Percentiles rank a stretch among this genome's conserved stretches.
phyloP scores from a whole-genome alignment of 92 coral and sea anemone species.

The Phenganax marumi region DNA sequence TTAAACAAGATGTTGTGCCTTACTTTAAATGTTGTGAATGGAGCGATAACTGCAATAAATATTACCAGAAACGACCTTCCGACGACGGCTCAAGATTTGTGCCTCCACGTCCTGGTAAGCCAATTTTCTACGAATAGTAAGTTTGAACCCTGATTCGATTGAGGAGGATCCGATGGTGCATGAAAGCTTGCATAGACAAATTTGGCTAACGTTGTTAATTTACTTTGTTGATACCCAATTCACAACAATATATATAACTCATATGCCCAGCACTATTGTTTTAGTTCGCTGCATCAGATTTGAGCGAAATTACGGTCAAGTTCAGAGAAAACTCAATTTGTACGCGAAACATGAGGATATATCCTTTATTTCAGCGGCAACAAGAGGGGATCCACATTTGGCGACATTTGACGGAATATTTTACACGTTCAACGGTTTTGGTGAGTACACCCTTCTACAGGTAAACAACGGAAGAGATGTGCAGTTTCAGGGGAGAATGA shows the following conservation, averaged over 20 bases:
- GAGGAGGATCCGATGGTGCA: no score
- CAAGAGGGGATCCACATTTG: conserved; percentile 42
- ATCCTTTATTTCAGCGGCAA: background rate
- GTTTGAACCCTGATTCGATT: no score
- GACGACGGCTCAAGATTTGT: conserved; percentile 52
- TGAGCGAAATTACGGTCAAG: no score
- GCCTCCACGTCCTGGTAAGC: conserved; percentile 51
- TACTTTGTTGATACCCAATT: no score
- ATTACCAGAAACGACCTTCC: conserved; percentile 44
- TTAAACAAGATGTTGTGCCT: conserved; percentile 30
- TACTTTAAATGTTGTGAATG: conserved; percentile 39
- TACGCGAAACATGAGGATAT: no score
- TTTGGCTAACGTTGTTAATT: no score
- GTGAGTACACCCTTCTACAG: conserved; percentile 28
- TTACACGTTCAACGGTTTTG: conserved; percentile 42
- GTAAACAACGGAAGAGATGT: conserved; percentile 7
- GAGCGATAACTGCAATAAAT: conserved; percentile 19
- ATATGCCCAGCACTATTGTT: no score
- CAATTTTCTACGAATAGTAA: background rate
- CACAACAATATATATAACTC: no score
- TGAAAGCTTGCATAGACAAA: no score
- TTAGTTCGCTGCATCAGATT: no score
- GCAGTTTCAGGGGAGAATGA: conserved; percentile 40
- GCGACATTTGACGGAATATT: conserved; percentile 31
- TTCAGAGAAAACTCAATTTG: no score